Evolutionary conservation across 2,888 invertebrate genomes (phyloP), one percentile per base, ranked within the genome.

Genomic region (Diogma glabrata): DNA sequence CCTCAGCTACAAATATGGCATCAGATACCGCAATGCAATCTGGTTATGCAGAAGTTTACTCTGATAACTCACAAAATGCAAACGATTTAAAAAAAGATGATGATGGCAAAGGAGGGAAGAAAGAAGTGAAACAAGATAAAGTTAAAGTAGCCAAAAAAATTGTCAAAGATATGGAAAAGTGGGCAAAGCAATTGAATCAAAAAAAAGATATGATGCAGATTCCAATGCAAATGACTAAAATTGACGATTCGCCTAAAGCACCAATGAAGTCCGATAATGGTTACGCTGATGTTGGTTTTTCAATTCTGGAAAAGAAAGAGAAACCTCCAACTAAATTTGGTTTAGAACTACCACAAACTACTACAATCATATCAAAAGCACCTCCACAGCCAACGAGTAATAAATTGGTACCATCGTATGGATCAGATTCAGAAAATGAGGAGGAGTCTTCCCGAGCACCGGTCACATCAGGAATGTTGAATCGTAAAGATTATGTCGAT

Each of bases 91-190:
- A 57, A 3, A 36, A 55, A 6, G 67, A 69, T 0, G 71, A 71
- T 12, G 58, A 59, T 26, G 63, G 63, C 17, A 68, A 64, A 55
- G 72, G 74, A 54, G 60, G 60, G 1, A 74, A 74, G 60, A 73
- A 70, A 56, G 78, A 79, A 54, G 79, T 78, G 55, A 89, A 89
- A 60, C 88, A 87, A 54, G 94, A 94, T 60, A 94, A 95, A 72
- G 94, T 93, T 0, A 95, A 95, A 72, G 92, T 93, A 10, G 96
- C 96, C 5, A 95, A 96, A 66, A 93, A 94, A 69, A 95, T 96
- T 59, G 95, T 95, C 0, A 96, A 96, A 72, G 84, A 79, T 58
- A 79, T 79, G 79, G 79, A 79, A 56, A 69, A 79, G 51, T 99
- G 99, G 99, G 99, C 97, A 0, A 91, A 96, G 61, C 91, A 91